Percentiles rank a stretch among this genome's conserved stretches.
phyloP scores from a whole-genome alignment of 2,888 invertebrate genomes.

The Penaeus monodon region DNA sequence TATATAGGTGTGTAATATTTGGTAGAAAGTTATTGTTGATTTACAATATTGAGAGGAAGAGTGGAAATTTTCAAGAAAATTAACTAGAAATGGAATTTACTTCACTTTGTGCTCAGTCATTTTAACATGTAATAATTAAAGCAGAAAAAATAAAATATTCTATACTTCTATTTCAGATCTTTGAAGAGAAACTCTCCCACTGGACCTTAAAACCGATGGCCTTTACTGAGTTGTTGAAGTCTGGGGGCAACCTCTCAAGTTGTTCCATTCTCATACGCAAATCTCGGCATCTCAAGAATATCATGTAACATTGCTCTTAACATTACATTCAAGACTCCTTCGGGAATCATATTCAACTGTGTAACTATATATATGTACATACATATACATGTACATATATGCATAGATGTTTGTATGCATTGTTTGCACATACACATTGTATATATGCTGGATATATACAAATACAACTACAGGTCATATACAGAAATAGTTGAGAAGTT shows the following conservation, averaged over 20 bases:
- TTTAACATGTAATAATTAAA: too few species aligned
- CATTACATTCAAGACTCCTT: neutral
- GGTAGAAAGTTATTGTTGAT: too few species aligned
- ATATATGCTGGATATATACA: neutral
- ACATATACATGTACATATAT: neutral
- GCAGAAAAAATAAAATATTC: too few species aligned
- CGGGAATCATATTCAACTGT: neutral
- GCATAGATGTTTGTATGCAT: too few species aligned
- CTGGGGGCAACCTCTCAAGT: conserved; percentile 58
- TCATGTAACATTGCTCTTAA: conserved; percentile 46
- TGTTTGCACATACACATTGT: neutral
- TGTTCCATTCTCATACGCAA: conserved; percentile 65
- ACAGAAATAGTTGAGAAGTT: too few species aligned
- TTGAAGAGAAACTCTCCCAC: conserved; percentile 61
- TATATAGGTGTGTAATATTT: too few species aligned
- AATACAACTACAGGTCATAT: too few species aligned
- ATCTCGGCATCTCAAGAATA: conserved; percentile 58
- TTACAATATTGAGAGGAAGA: too few species aligned
- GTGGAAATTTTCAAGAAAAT: too few species aligned
- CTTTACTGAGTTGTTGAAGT: conserved; percentile 61
- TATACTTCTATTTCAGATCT: conserved; percentile 45
- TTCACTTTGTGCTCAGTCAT: too few species aligned
- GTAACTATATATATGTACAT: neutral
- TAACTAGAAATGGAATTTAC: too few species aligned
- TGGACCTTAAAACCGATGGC: conserved; percentile 54